Evolutionary conservation across 1,140 invertebrate genomes (phyloP).

Genomic region (Oncopodura yosiiana): DNA sequence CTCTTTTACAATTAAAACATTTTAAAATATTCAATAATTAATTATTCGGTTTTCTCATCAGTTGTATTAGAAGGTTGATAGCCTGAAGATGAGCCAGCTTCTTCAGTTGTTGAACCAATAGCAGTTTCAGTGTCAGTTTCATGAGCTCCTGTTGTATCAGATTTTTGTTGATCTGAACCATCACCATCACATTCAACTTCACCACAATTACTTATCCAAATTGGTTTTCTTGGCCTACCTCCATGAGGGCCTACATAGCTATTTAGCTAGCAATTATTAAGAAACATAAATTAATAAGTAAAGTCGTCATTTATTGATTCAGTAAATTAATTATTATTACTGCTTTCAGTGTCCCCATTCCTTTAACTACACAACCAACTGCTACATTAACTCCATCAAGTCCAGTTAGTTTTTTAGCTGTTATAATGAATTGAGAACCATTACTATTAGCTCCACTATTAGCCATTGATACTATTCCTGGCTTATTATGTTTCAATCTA

Average conservation of each 20-base stretch:
- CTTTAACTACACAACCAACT: conserved; percentile 21
- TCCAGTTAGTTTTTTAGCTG: conserved; percentile 13
- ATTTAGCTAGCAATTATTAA: conserved; percentile 1
- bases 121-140: background rate
- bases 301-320: background rate
- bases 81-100: background rate
- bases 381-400: conserved; percentile 30
- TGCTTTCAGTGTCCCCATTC: conserved; percentile 16
- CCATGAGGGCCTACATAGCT: conserved; percentile 5
- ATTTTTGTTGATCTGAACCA: background rate
- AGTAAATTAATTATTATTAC: conserved; percentile 1
- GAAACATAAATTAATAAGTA: background rate
- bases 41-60: too few species aligned
- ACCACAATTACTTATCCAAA: conserved; percentile 25
- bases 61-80: background rate
- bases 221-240: conserved; percentile 2
- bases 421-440: conserved; percentile 32
- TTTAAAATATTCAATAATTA: too few species aligned
- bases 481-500: conserved; percentile 72
- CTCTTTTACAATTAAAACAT: too few species aligned
- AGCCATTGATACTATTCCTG: conserved; percentile 82
- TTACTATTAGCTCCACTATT: conserved; percentile 58
- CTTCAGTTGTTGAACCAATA: background rate
- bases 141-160: conserved; percentile 6
- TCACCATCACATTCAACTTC: conserved; percentile 1